A percentile compares a stretch with the other conserved stretches of the same genome.
Evolutionary conservation across 2,797 vertebrate species (phyloP).

Genomic region (Dryobates pubescens): DNA sequence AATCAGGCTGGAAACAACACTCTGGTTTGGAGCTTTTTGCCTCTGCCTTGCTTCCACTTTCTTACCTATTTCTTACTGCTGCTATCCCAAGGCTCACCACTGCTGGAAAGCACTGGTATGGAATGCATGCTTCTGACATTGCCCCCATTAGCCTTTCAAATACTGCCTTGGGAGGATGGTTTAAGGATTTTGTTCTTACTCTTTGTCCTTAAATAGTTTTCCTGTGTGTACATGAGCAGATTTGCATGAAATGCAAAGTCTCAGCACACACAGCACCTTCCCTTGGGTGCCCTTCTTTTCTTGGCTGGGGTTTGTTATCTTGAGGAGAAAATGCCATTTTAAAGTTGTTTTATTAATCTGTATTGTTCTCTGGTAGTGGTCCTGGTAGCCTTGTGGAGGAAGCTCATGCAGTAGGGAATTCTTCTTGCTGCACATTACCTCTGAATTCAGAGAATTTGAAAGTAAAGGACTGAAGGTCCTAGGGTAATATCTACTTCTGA

Average conservation of each 20-base stretch:
- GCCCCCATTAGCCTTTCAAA: not conserved
- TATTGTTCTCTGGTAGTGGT: slow-evolving; percentile 6
- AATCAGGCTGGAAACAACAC: not conserved
- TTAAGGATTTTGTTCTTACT: slow-evolving; percentile 1
- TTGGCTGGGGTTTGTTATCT: slow-evolving; percentile 7
- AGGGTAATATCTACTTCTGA: too few relatives aligned
- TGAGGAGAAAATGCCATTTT: not conserved
- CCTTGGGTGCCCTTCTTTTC: slow-evolving; percentile 6
- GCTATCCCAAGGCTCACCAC: not conserved
- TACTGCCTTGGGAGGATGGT: not conserved
- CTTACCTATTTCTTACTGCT: not conserved
- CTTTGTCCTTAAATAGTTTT: slow-evolving; percentile 45
- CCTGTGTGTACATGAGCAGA: not conserved
- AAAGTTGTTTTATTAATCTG: not conserved
- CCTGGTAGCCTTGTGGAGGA: not conserved
- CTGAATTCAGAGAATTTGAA: not conserved
- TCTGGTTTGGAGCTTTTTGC: not conserved
- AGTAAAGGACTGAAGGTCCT: not conserved
- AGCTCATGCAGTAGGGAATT: not conserved
- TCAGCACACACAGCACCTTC: not conserved
- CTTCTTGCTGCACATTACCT: not conserved
- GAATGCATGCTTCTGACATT: rapidly evolving
- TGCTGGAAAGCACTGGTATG: not conserved
- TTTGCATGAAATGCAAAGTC: not conserved
- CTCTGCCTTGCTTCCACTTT: not conserved